Percentiles rank a stretch among this genome's conserved stretches.
Conservation (phyloP, 2,797 vertebrate species). For the Xenopus petersii region DNA sequence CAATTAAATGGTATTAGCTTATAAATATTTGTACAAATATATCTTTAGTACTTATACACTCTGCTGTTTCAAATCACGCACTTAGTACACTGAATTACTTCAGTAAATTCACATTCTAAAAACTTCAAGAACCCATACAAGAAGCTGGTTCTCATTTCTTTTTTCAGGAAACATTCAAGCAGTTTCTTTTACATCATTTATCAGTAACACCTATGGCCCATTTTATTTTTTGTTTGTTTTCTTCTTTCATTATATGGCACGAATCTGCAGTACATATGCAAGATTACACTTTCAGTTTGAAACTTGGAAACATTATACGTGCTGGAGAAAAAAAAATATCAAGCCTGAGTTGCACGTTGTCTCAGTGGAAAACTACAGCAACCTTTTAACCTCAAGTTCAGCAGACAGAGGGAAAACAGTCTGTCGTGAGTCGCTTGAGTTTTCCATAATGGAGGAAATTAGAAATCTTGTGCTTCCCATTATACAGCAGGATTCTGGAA, state of each 20-base stretch:
- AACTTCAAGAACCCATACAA: too few species aligned
- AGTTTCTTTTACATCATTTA: slow-evolving; percentile 56
- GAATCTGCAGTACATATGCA: slow-evolving; percentile 47
- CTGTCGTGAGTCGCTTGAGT: slow-evolving; percentile 45
- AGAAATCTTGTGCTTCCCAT: slow-evolving; percentile 53
- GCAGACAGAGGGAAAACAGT: slow-evolving; percentile 58
- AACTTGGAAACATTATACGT: slow-evolving; percentile 55
- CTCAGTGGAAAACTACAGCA: slow-evolving; percentile 56
- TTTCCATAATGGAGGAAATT: slow-evolving; percentile 53
- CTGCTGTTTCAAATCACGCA: too few species aligned
- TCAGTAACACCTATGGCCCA: slow-evolving; percentile 65
- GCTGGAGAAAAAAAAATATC: slow-evolving; percentile 42
- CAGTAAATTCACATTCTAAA: too few species aligned
- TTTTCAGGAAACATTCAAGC: slow-evolving; percentile 55
- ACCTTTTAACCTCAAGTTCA: slow-evolving; percentile 60
- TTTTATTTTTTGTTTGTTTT: slow-evolving; percentile 53
- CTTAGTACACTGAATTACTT: too few species aligned
- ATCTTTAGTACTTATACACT: too few species aligned
- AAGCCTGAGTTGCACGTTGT: slow-evolving; percentile 48
- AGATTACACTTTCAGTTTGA: slow-evolving; percentile 53
- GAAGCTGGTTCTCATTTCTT: too few species aligned
- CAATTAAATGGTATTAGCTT: too few species aligned
- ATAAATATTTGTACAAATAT: too few species aligned
- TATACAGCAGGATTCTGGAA: slow-evolving; percentile 52
- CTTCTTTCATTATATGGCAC: slow-evolving; percentile 54